phyloP scores from a whole-genome alignment of 2,888 invertebrate genomes.

The Ichneumon xanthorius region DNA sequence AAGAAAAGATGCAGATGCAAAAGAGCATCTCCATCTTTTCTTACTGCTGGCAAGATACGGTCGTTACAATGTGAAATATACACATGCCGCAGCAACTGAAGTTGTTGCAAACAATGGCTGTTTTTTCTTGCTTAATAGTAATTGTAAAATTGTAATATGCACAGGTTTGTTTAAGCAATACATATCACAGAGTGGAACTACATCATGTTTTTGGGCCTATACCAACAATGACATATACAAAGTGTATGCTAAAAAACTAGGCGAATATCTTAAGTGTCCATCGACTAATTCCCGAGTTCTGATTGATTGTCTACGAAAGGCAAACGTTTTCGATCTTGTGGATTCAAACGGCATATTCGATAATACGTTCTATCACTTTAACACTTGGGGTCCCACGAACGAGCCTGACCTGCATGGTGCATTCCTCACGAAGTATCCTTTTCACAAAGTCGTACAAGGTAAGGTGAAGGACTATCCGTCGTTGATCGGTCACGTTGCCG shows the following conservation, averaged over 20 bases:
- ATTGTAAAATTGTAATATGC: not conserved
- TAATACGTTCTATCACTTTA: not conserved
- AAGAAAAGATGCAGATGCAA: too few relatives aligned
- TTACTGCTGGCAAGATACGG: too few relatives aligned
- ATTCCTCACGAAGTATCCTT: conserved; percentile 58
- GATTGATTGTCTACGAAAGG: conserved; percentile 64
- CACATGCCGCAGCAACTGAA: too few relatives aligned
- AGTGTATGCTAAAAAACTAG: conserved; percentile 50
- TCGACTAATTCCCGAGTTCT: conserved; percentile 45
- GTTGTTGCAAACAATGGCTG: too few relatives aligned
- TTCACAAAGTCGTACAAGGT: not conserved
- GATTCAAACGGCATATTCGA: conserved; percentile 15
- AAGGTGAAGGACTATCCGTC: conserved; percentile 63
- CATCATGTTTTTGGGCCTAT: conserved; percentile 43
- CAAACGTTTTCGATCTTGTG: conserved; percentile 19
- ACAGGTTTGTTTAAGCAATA: conserved; percentile 68
- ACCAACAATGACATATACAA: conserved; percentile 21
- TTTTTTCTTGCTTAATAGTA: too few relatives aligned
- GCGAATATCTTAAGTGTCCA: conserved; percentile 54
- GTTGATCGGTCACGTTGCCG: conserved; percentile 62
- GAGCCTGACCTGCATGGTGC: conserved; percentile 64
- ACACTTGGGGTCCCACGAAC: conserved; percentile 61
- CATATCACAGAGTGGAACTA: conserved; percentile 68
- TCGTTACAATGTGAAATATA: too few relatives aligned
- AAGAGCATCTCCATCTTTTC: too few relatives aligned